Evolutionary conservation across 2,888 invertebrate species (phyloP), one percentile per base, ranked within the genome.

Genomic region (Eupeodes latifasciatus): DNA sequence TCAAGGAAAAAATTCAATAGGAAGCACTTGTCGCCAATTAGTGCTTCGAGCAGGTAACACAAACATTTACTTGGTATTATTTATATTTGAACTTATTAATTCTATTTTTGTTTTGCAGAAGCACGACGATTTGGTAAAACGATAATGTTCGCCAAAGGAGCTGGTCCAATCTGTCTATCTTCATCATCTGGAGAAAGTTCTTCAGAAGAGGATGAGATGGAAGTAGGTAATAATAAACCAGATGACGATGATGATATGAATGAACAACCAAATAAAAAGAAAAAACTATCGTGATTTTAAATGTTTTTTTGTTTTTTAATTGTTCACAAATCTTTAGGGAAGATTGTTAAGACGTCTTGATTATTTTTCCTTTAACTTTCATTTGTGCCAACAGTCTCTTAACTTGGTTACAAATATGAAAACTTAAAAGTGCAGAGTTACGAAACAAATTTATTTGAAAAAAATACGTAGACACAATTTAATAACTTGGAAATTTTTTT

Each of bases 1-100:
- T 90, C 95, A 96, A 91, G 95, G 96, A 55, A 95, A 96, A 92
- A 95, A 95, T 91, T 94, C 96, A 0, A 94, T 97, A 49, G 94
- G 95, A 90, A 93, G 94, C 90, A 95, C 95, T 91, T 94, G 96
- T 90, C 94, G 95, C 49, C 94, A 94, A 91, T 94, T 96, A 0
- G 95, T 96, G 89, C 91, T 96, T 6, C 96, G 95, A 94, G 95
- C 96, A 87, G 95, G 96, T 95, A 94, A 12, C 2, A 47, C 27
- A 27, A 27, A 3, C 27, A 1, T 27, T 27, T 27, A 16, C 55
- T 47, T 14, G 3, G 0, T 40, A 59, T 11, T 19, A 12, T 1
- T 14, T 27, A 12, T 61, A 16, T 5, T 7, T 59, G n/a, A 10
- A 14, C 44, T 57, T 55, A 16, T 12, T 5, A 14, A 4, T 51